Evolutionary conservation across 1,140 invertebrate genomes (phyloP), one percentile per base, ranked within the genome.

Genomic region (Pristionchus pacificus): DNA sequence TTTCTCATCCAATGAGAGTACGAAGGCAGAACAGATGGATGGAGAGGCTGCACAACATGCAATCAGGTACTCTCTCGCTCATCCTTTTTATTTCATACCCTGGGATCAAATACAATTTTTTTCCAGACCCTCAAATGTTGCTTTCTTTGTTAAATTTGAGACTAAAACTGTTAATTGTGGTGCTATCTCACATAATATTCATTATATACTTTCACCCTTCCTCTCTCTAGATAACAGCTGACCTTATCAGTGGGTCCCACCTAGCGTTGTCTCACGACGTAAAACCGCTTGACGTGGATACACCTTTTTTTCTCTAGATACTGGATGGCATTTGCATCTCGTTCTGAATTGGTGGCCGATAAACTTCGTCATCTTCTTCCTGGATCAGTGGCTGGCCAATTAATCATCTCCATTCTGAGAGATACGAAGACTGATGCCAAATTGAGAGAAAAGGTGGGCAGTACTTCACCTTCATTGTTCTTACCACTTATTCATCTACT

Each of bases 331-430:
- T 61, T 75, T n/a, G 60, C 58, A 15, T 57, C 67, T 0, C 49
- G 67, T 19, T 27, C 65, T 0, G 74, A 75, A 28, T 55, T 65
- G 2, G 70, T 75, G 1, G 25, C 71, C 10, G 74, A 75, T 25
- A 75, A 70, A 70, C 31, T 75, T 24, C 55, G 74, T 25, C 65
- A 74, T 33, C 38, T 75, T 19, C 64, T 75, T 1, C 74, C 74
- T 33, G 71, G 65, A 58, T 60, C 65, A 10, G 74, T 75, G 2
- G 71, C 70, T 6, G 74, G 65, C 2, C 60, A 66, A 25, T 24
- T 75, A 2, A 74, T 75, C 31, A 38, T 66, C 55, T 62, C 68
- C 27, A 65, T 75, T 1, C 64, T 75, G 25, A 61, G 64, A 24
- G 70, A 75, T 19, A 65, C 74, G 31, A 74, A 74, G 65, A 64